phyloP scores from a whole-genome alignment of 2,888 invertebrate genomes.

The Euclidia mi region DNA sequence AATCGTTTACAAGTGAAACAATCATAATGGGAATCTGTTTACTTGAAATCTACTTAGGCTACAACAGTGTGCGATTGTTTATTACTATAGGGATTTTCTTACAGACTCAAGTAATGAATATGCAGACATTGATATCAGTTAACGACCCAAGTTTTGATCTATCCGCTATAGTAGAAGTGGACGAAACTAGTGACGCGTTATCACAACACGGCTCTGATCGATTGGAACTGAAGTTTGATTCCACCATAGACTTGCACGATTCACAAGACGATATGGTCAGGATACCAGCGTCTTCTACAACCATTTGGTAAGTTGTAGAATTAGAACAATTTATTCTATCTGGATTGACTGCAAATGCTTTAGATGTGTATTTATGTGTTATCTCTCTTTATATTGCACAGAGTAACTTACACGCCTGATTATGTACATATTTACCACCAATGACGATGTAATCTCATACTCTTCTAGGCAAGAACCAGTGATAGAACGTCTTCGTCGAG shows the following conservation, averaged over 20 bases:
- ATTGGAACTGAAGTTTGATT: conserved; percentile 81
- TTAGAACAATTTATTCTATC: too few species aligned
- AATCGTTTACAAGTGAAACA: too few species aligned
- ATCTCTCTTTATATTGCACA: too few species aligned
- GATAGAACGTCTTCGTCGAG: conserved; percentile 82
- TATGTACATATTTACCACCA: too few species aligned
- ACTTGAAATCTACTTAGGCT: too few species aligned
- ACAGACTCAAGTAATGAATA: conserved; percentile 84
- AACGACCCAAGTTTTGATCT: conserved; percentile 86
- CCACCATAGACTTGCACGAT: conserved; percentile 76
- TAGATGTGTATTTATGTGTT: too few species aligned
- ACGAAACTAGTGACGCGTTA: conserved; percentile 76
- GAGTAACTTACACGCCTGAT: too few species aligned
- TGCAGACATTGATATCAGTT: conserved; percentile 84
- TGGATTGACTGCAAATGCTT: too few species aligned
- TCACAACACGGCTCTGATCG: conserved; percentile 79
- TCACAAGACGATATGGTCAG: conserved; percentile 72
- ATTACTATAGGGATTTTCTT: too few species aligned
- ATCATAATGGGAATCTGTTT: too few species aligned
- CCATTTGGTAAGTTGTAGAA: conserved; percentile 73
- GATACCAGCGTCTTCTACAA: conserved; percentile 75
- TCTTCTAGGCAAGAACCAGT: conserved; percentile 82
- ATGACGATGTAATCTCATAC: too few species aligned
- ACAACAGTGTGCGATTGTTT: too few species aligned
- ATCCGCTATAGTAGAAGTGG: conserved; percentile 85